Conservation (phyloP, 37 sponge, comb jelly and placozoan genomes). For the Corticium candelabrum region DNA sequence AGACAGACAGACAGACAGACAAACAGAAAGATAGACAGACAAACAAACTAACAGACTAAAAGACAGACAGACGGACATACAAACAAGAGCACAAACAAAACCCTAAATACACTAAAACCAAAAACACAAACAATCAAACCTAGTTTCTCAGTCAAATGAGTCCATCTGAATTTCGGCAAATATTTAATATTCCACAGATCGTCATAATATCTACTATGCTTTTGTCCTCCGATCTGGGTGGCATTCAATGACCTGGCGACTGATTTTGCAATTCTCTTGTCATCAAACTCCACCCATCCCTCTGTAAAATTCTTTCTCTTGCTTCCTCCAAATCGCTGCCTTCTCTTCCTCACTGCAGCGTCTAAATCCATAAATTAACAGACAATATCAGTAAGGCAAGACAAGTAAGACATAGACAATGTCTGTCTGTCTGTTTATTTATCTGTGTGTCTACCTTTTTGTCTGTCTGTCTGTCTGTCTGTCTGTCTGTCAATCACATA, state of each 20-base stretch:
- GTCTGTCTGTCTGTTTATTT: too few relatives aligned
- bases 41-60: too few relatives aligned
- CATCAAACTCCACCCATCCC: conserved; percentile 92
- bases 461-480: too few relatives aligned
- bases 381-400: too few relatives aligned
- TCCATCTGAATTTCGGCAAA: conserved; percentile 85
- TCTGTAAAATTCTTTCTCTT: conserved; percentile 75
- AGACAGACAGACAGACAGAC: too few relatives aligned
- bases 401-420: too few relatives aligned
- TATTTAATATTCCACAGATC: conserved; percentile 97
- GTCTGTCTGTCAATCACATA: too few relatives aligned
- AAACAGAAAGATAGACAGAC: too few relatives aligned
- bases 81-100: too few relatives aligned
- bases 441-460: too few relatives aligned
- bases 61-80: too few relatives aligned
- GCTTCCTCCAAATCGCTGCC: conserved; percentile 53
- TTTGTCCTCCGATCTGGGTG: conserved; percentile 70
- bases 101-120: conserved; percentile 5
- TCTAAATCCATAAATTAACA: conserved; percentile 32
- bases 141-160: conserved; percentile 87
- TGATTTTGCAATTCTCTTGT: conserved; percentile 75
- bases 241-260: conserved; percentile 77
- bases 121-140: conserved; percentile 27
- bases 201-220: conserved; percentile 79
- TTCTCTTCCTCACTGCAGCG: conserved; percentile 15